phyloP scores from a whole-genome alignment of 2,113 vertebrate genomes.

The Lamprotornis superbus region DNA sequence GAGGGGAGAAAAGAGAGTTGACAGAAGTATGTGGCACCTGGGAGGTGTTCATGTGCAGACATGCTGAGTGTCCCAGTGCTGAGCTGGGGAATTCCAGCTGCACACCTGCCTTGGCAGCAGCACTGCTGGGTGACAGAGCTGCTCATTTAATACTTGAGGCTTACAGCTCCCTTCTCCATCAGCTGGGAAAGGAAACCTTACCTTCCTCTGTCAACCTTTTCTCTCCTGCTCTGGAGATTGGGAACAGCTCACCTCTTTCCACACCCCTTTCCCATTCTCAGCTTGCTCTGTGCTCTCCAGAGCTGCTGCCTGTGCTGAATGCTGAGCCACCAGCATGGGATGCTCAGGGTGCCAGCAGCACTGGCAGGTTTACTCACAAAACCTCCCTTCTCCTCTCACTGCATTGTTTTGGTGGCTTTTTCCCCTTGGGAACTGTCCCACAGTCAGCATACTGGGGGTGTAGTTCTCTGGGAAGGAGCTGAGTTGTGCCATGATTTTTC shows the following conservation, averaged over 20 bases:
- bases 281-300: background rate
- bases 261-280: background rate
- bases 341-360: background rate
- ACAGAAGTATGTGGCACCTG: background rate
- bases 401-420: background rate
- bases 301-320: background rate
- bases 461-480: background rate
- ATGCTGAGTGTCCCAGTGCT: background rate
- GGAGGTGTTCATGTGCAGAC: background rate
- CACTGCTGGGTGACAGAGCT: background rate
- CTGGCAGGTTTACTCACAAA: background rate
- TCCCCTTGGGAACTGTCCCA: background rate
- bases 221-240: background rate
- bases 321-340: too few relatives aligned
- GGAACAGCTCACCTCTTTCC: background rate
- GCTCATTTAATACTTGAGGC: fast-evolving
- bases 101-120: background rate
- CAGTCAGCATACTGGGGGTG: fast-evolving
- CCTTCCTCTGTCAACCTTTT: background rate
- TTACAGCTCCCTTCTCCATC: background rate
- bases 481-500: background rate
- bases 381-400: background rate
- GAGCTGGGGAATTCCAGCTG: background rate
- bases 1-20: background rate
- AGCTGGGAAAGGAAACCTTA: background rate